Conservation (phyloP, 2,797 vertebrate genomes). For the Poeciliopsis infans region DNA sequence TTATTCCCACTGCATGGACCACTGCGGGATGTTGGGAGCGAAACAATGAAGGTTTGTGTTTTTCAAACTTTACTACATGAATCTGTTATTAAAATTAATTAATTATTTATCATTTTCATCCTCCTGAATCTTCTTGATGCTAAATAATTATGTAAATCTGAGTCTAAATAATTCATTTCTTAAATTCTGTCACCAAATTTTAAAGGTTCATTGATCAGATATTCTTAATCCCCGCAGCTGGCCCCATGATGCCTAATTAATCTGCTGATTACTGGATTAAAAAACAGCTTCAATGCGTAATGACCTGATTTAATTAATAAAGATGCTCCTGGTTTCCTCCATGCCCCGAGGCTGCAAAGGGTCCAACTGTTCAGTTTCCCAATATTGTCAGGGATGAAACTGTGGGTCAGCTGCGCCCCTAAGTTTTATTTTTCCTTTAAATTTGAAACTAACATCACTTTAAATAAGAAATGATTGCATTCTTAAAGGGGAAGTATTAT, state of each 20-base stretch:
- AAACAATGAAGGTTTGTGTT: constrained; percentile 55
- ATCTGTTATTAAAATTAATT: not conserved
- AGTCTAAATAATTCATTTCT: constrained; percentile 35
- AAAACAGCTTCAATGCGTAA: constrained; percentile 47
- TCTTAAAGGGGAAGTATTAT: not conserved
- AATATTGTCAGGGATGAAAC: constrained; percentile 75
- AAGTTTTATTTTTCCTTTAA: constrained; percentile 22
- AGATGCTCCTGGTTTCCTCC: constrained; percentile 59
- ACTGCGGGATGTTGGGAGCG: constrained; percentile 19
- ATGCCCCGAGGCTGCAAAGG: constrained; percentile 67
- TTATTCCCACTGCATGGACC: constrained; percentile 33
- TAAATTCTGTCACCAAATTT: constrained; percentile 33
- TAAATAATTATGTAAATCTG: constrained; percentile 12
- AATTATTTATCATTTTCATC: not conserved
- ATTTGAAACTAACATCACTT: not conserved
- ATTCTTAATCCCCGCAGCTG: constrained; percentile 18
- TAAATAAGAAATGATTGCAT: not conserved
- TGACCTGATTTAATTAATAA: constrained; percentile 75
- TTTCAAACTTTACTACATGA: not conserved
- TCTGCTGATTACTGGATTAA: constrained; percentile 46
- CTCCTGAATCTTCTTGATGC: not conserved
- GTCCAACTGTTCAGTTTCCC: constrained; percentile 77
- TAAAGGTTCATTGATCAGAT: constrained; percentile 37
- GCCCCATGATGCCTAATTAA: constrained; percentile 61
- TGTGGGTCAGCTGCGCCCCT: constrained; percentile 61